Evolutionary conservation across 2,113 vertebrate genomes (phyloP).

Genomic region (Macaca nemestrina): DNA sequence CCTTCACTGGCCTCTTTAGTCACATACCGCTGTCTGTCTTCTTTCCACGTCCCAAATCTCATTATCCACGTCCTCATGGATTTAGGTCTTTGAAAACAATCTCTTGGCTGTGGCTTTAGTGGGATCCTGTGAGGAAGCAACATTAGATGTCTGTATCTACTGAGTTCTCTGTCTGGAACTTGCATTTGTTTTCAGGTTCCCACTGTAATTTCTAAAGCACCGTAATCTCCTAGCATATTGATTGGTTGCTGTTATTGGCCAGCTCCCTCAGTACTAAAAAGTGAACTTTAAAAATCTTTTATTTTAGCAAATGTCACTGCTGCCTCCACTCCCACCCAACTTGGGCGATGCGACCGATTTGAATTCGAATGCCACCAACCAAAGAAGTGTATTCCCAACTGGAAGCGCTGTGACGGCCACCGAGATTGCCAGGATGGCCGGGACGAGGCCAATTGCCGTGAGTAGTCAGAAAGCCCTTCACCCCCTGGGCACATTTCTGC

Average conservation of each 20-base stretch:
- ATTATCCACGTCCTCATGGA: neutral
- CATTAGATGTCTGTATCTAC: rapidly evolving
- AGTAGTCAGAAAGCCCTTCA: conserved; percentile 72
- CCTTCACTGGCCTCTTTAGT: no score
- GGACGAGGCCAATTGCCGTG: conserved; percentile 93
- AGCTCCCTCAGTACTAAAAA: neutral
- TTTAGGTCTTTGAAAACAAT: neutral
- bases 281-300: neutral
- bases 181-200: rapidly evolving
- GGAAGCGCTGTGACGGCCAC: conserved; percentile 93
- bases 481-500: neutral
- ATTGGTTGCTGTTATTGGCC: neutral
- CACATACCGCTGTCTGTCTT: rapidly evolving
- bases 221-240: rapidly evolving
- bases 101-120: neutral
- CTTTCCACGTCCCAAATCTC: neutral
- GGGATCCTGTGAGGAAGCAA: neutral
- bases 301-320: conserved; percentile 79
- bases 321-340: conserved; percentile 76
- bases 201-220: rapidly evolving
- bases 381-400: conserved; percentile 93
- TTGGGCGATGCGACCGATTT: conserved; percentile 86
- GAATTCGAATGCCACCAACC: conserved; percentile 92
- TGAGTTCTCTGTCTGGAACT: neutral
- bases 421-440: conserved; percentile 92